These are phyloP conservation scores for Drosophila lini DNA, from an alignment of 1,140 invertebrate genomes.

Conservation along the genomic window DNA sequence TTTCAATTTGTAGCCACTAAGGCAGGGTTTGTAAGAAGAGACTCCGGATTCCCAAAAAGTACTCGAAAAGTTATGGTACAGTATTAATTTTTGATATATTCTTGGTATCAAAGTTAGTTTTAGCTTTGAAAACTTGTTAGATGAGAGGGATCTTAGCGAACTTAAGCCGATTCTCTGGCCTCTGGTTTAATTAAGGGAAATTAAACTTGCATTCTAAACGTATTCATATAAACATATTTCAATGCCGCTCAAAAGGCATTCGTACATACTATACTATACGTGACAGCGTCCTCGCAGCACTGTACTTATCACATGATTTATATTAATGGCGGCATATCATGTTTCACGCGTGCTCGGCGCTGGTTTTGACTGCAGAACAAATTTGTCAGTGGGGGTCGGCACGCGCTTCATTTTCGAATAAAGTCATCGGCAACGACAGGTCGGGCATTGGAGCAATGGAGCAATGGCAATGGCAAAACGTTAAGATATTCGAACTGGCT, in stretches of 20 bases:
- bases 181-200: constrained; percentile 1
- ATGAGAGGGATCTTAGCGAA: background rate
- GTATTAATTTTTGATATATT: background rate
- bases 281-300: constrained; percentile 55
- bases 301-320: constrained; percentile 82
- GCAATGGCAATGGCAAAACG: constrained; percentile 22
- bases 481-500: constrained; percentile 19
- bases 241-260: constrained; percentile 36
- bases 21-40: no score
- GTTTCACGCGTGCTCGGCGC: constrained; percentile 82
- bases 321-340: constrained; percentile 84
- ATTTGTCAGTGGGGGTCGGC: constrained; percentile 84
- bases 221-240: constrained; percentile 22
- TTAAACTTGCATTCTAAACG: background rate
- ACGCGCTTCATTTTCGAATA: constrained; percentile 79
- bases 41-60: background rate
- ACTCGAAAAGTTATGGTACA: background rate
- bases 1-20: background rate
- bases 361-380: constrained; percentile 79
- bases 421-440: constrained; percentile 75
- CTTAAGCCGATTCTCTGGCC: background rate
- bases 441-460: constrained; percentile 48
- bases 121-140: no score
- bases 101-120: background rate
- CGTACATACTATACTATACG: constrained; percentile 25